These are phyloP conservation scores for Drosophila ambigua DNA, from an alignment of 1,140 invertebrate genomes.

Conservation along the genomic window DNA sequence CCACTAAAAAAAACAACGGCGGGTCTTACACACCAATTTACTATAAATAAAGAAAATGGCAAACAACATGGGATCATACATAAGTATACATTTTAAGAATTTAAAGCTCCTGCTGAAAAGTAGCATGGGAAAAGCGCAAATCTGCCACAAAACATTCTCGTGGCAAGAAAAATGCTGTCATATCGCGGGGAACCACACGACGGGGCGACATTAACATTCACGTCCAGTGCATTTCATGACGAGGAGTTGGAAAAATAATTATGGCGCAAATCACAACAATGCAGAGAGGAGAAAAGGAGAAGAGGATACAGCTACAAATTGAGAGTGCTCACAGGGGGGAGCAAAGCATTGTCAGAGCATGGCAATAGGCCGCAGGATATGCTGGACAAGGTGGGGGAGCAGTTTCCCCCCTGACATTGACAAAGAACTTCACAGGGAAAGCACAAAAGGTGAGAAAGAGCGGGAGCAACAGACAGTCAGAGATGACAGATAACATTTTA, in stretches of 20 bases:
- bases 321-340: constrained; percentile 29
- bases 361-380: constrained; percentile 15
- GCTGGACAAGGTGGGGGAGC: not conserved
- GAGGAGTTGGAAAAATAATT: constrained; percentile 60
- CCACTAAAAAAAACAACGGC: constrained; percentile 18
- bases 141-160: constrained; percentile 75
- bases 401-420: constrained; percentile 51
- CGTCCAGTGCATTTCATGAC: constrained; percentile 35
- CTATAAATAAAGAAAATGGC: constrained; percentile 17
- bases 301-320: constrained; percentile 32
- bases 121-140: constrained; percentile 54
- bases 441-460: too few species aligned
- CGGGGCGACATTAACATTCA: not conserved
- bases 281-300: not conserved
- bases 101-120: constrained; percentile 32
- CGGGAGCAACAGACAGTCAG: too few species aligned
- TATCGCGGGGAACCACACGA: constrained; percentile 17
- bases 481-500: too few species aligned
- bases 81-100: constrained; percentile 27
- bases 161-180: constrained; percentile 66
- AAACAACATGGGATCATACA: constrained; percentile 15
- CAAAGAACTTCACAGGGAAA: constrained; percentile 22
- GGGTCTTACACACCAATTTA: constrained; percentile 16
- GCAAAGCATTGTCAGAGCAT: constrained; percentile 41
- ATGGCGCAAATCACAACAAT: constrained; percentile 52